Evolutionary conservation across 2,113 vertebrate species (phyloP).

Genomic region (Charadrius vociferus): DNA sequence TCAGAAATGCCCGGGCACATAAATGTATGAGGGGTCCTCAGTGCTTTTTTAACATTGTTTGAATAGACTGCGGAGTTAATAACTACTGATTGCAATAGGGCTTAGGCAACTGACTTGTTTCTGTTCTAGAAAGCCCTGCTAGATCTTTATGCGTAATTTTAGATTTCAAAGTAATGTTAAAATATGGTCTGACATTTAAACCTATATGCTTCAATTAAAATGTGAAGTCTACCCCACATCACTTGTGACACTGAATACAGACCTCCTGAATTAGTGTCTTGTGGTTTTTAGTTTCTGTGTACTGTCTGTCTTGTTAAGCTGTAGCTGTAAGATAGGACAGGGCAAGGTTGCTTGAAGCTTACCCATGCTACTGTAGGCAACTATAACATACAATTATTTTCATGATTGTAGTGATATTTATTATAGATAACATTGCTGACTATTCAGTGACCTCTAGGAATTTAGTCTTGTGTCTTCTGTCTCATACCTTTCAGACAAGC

Average conservation of each 20-base stretch:
- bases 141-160: not conserved
- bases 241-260: not conserved
- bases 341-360: not conserved
- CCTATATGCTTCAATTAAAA: not conserved
- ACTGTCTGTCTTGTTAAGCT: rapidly evolving
- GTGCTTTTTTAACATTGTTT: not conserved
- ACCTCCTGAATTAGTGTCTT: not conserved
- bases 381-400: not conserved
- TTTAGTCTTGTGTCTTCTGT: not conserved
- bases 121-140: not conserved
- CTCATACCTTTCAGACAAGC: not conserved
- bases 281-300: not conserved
- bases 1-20: not conserved
- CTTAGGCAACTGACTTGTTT: not conserved
- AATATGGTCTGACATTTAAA: not conserved
- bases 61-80: not conserved
- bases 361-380: not conserved
- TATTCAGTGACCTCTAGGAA: not conserved
- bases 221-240: not conserved
- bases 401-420: not conserved
- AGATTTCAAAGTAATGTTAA: not conserved
- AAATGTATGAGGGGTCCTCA: not conserved
- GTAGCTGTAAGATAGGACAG: not conserved
- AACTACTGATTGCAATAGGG: not conserved
- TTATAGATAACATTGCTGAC: not conserved